phyloP scores from a whole-genome alignment of 2,113 vertebrate genomes.

The Scomber scombrus region DNA sequence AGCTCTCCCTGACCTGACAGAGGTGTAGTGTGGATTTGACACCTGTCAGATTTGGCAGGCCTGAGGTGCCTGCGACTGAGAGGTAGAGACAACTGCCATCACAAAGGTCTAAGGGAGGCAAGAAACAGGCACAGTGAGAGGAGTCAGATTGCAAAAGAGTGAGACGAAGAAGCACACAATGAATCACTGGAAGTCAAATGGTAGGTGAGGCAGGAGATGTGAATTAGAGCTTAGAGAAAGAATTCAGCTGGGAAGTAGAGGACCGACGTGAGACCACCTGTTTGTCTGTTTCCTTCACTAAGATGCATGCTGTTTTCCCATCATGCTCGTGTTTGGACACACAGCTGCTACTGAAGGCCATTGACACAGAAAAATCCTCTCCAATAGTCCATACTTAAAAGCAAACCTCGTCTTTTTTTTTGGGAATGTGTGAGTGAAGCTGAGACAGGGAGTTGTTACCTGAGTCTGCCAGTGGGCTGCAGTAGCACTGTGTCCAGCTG shows the following conservation, averaged over 20 bases:
- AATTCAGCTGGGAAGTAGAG: slow-evolving; percentile 41
- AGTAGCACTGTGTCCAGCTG: slow-evolving; percentile 68
- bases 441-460: slow-evolving; percentile 51
- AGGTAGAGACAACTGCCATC: slow-evolving; percentile 64
- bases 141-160: slow-evolving; percentile 48
- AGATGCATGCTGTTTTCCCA: slow-evolving; percentile 49
- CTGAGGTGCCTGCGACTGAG: slow-evolving; percentile 64
- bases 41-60: slow-evolving; percentile 77
- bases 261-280: slow-evolving; percentile 47
- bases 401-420: slow-evolving; percentile 18
- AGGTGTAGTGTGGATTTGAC: slow-evolving; percentile 75
- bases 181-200: slow-evolving; percentile 69
- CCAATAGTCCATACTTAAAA: slow-evolving; percentile 35
- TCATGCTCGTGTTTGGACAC: slow-evolving; percentile 46
- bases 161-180: slow-evolving; percentile 45
- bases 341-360: slow-evolving; percentile 42
- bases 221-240: slow-evolving; percentile 45
- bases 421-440: slow-evolving; percentile 25
- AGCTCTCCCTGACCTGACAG: slow-evolving; percentile 71
- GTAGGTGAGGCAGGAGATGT: slow-evolving; percentile 62
- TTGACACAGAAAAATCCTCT: slow-evolving; percentile 28
- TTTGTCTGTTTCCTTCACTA: slow-evolving; percentile 47
- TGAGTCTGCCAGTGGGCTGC: slow-evolving; percentile 63
- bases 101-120: slow-evolving; percentile 57
- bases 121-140: slow-evolving; percentile 34